phyloP scores from a whole-genome alignment of 2,113 vertebrate genomes.

The Platysteira castanea region DNA sequence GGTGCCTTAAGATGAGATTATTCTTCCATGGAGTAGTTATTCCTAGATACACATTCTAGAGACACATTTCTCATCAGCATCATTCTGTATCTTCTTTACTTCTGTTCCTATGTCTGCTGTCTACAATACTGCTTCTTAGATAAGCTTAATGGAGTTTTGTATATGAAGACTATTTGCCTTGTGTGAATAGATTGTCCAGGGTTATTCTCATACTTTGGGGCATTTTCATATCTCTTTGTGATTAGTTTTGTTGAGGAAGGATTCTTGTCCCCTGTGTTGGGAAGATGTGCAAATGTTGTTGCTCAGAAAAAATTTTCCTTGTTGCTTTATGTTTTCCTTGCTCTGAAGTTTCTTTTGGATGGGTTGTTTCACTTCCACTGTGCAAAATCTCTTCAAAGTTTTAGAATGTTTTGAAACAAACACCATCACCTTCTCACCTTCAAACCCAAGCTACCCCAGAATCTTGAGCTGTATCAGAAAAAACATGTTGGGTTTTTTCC shows the following conservation, averaged over 20 bases:
- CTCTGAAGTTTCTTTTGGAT: neutral
- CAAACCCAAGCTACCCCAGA: neutral
- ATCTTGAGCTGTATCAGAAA: neutral
- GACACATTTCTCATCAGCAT: neutral
- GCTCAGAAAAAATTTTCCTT: neutral
- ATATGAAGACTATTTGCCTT: neutral
- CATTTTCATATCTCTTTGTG: neutral
- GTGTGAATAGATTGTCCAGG: neutral
- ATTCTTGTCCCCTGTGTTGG: neutral
- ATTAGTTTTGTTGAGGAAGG: neutral
- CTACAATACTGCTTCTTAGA: neutral
- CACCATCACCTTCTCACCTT: neutral
- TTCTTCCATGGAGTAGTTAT: neutral
- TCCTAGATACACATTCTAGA: neutral
- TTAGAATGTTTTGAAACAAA: neutral
- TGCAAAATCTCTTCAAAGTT: neutral
- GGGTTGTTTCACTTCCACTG: neutral
- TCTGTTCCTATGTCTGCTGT: accelerated
- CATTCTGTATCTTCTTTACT: neutral
- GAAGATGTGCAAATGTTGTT: neutral
- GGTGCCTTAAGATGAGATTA: neutral
- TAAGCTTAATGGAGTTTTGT: neutral
- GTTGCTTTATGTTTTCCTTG: neutral
- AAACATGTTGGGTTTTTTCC: neutral
- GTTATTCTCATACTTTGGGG: neutral